Percentiles rank a stretch among this genome's conserved stretches.
phyloP scores from a whole-genome alignment of 2,888 invertebrate species.

The Terebella lapidaria region DNA sequence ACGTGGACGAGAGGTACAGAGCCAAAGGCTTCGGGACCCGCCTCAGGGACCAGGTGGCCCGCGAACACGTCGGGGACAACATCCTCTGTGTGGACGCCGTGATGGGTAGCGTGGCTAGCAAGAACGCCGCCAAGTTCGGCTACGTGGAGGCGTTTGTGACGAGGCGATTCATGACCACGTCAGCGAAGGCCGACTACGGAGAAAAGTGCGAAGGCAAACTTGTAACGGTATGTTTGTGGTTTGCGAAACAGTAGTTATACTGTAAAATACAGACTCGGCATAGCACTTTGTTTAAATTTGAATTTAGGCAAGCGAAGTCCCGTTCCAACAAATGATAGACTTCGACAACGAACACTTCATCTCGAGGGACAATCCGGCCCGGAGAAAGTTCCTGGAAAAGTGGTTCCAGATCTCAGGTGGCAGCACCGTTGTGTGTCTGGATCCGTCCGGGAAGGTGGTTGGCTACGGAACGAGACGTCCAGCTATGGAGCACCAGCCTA shows the following conservation, averaged over 20 bases:
- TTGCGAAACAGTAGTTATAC: too few species aligned
- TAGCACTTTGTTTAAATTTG: too few species aligned
- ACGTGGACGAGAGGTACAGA: slow-evolving; percentile 14
- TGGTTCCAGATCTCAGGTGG: slow-evolving; percentile 11
- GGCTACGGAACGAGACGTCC: slow-evolving; percentile 4
- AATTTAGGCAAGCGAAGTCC: slow-evolving; percentile 5
- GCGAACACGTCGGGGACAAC: slow-evolving; percentile 11
- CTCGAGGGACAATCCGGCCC: background rate
- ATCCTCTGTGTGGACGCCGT: slow-evolving; percentile 14
- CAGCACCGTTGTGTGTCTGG: slow-evolving; percentile 8
- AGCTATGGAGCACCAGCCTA: background rate
- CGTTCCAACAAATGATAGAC: slow-evolving; percentile 12
- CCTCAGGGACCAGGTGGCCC: slow-evolving; percentile 15
- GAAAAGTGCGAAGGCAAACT: background rate
- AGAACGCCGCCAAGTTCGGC: slow-evolving; percentile 2
- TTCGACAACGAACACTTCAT: slow-evolving; percentile 19
- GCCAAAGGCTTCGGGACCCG: slow-evolving; percentile 17
- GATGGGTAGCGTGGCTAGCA: slow-evolving; percentile 9
- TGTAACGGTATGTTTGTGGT: background rate
- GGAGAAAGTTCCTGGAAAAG: slow-evolving; percentile 10
- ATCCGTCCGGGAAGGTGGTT: slow-evolving; percentile 4
- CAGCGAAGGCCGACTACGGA: background rate
- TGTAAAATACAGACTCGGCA: too few species aligned
- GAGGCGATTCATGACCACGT: background rate
- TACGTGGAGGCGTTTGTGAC: slow-evolving; percentile 2